phyloP scores from a whole-genome alignment of 2,797 vertebrate genomes.

The Coccyzus lansbergi region DNA sequence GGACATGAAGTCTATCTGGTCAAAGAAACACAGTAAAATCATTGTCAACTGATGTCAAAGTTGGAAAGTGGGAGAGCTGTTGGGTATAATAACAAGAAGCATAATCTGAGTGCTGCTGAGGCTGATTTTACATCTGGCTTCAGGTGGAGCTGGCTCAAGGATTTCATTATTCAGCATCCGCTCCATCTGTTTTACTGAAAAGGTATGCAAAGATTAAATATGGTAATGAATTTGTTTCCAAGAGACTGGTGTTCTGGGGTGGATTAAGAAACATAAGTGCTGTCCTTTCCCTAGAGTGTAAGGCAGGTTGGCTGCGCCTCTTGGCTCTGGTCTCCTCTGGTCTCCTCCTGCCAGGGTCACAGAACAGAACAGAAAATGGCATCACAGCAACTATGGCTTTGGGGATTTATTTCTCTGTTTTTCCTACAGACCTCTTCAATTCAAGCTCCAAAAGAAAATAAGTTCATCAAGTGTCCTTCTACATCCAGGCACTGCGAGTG shows the following conservation, averaged over 20 bases:
- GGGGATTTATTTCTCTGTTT: neutral
- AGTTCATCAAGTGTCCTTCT: constrained; percentile 21
- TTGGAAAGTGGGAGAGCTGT: neutral
- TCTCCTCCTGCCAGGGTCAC: neutral
- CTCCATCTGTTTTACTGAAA: neutral
- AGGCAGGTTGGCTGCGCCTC: neutral
- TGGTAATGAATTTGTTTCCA: neutral
- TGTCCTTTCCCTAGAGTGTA: neutral
- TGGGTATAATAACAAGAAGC: neutral
- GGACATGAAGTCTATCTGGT: neutral
- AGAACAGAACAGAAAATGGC: neutral
- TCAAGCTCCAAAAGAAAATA: neutral
- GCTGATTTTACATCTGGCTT: neutral
- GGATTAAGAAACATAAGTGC: neutral
- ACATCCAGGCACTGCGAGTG: neutral
- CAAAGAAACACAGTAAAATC: neutral
- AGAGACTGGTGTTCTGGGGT: neutral
- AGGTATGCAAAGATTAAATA: neutral
- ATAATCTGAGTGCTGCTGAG: neutral
- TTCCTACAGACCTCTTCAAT: neutral
- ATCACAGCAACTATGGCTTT: neutral
- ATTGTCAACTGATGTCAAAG: neutral
- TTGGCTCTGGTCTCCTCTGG: neutral
- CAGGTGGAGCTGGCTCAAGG: neutral
- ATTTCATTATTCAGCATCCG: neutral